Percentiles rank a stretch among this genome's conserved stretches.
These are phyloP conservation scores for Polypedilum pembai DNA, from an alignment of 1,140 invertebrate species.

Conservation along the genomic window DNA sequence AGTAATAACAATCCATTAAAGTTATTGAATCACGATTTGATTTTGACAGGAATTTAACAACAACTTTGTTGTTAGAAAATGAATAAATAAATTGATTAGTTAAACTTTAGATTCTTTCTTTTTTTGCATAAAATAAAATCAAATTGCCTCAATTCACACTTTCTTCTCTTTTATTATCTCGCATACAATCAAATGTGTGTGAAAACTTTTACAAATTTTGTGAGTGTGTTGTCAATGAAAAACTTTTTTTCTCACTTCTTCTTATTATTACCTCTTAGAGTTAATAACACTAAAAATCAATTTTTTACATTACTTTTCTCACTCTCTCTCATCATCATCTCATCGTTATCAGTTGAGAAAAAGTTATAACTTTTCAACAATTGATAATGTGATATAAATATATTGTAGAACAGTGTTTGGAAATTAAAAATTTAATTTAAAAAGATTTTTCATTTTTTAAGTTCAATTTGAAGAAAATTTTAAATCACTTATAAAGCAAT, in stretches of 20 bases:
- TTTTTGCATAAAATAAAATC: no score
- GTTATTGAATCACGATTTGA: not conserved
- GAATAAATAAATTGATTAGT: no score
- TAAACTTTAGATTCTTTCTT: no score
- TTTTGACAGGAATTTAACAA: conserved; percentile 43
- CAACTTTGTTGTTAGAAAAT: conserved; percentile 46
- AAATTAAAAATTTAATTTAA: not conserved
- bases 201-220: not conserved
- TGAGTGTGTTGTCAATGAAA: no score
- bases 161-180: conserved; percentile 2
- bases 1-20: conserved; percentile 13
- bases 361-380: not conserved
- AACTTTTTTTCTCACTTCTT: no score
- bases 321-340: not conserved
- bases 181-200: not conserved
- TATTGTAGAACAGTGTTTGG: not conserved
- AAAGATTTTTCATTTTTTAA: no score
- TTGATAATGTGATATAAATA: not conserved
- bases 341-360: not conserved
- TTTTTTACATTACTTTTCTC: not conserved
- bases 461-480: no score
- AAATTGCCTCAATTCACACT: not conserved
- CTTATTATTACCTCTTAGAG: no score
- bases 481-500: no score
- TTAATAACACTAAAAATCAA: conserved; percentile 6